phyloP scores from a whole-genome alignment of 2,888 invertebrate genomes.

The Vanessa cardui region DNA sequence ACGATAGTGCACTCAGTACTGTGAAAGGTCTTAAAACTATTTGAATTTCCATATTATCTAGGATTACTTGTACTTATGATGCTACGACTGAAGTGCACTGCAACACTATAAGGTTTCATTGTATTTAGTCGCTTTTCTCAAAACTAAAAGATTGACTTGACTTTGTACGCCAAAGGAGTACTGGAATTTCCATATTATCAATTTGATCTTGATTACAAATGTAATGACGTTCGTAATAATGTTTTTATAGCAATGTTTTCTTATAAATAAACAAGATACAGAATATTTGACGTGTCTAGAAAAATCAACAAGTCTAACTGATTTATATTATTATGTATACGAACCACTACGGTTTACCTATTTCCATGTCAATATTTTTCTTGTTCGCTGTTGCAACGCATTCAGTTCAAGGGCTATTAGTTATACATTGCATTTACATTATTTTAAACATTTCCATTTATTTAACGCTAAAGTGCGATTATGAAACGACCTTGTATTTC shows the following conservation, averaged over 20 bases:
- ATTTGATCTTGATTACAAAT: background rate
- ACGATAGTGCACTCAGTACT: background rate
- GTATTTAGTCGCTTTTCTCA: background rate
- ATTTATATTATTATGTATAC: too few species aligned
- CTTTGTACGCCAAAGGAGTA: too few species aligned
- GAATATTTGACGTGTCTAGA: too few species aligned
- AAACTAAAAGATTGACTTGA: background rate
- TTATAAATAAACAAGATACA: too few species aligned
- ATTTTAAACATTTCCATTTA: background rate
- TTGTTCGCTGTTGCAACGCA: background rate
- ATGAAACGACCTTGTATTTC: slow-evolving; percentile 6
- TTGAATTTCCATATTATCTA: background rate
- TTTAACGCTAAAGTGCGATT: background rate
- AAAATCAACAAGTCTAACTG: too few species aligned
- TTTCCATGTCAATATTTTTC: background rate
- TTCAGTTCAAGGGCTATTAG: background rate
- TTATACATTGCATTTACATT: background rate
- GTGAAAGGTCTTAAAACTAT: background rate
- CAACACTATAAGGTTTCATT: background rate
- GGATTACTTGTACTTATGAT: background rate
- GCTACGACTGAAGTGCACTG: background rate
- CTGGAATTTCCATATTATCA: background rate
- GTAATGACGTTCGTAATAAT: too few species aligned
- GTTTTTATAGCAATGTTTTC: too few species aligned
- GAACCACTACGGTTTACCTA: background rate